Evolutionary conservation across 2,797 vertebrate genomes (phyloP).

Genomic region (Liasis olivaceus): DNA sequence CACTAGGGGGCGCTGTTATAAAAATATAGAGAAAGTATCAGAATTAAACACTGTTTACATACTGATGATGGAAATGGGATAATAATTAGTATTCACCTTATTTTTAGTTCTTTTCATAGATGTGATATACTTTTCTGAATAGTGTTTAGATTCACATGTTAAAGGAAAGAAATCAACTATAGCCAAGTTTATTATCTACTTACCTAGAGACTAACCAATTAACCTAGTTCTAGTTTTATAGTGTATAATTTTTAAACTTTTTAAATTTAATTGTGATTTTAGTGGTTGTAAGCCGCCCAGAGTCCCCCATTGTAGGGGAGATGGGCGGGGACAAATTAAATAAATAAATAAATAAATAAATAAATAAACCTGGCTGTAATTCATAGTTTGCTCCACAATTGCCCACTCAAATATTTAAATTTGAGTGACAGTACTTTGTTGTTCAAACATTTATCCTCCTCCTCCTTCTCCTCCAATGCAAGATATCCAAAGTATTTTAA

Average conservation of each 20-base stretch:
- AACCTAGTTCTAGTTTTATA: no score
- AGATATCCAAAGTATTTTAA: background rate
- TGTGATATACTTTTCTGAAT: conserved; percentile 37
- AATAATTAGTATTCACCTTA: conserved; percentile 52
- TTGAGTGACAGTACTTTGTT: background rate
- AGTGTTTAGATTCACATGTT: background rate
- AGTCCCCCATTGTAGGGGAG: no score
- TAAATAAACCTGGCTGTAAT: background rate
- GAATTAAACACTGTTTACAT: conserved; percentile 31
- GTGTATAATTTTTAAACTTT: no score
- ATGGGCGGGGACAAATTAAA: no score
- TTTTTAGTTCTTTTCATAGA: conserved; percentile 39
- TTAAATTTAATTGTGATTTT: no score
- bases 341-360: no score
- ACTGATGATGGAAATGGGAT: conserved; percentile 39
- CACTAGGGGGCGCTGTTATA: conserved; percentile 78
- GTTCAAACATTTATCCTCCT: background rate
- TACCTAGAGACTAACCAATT: background rate
- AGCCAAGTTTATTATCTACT: background rate
- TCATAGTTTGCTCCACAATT: background rate
- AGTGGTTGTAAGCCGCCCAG: no score
- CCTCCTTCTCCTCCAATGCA: background rate
- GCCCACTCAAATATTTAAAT: background rate
- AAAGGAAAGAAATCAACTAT: background rate
- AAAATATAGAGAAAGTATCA: conserved; percentile 54